Evolutionary conservation across 1,140 invertebrate species (phyloP).

Genomic region (Aphaenogaster floridana): DNA sequence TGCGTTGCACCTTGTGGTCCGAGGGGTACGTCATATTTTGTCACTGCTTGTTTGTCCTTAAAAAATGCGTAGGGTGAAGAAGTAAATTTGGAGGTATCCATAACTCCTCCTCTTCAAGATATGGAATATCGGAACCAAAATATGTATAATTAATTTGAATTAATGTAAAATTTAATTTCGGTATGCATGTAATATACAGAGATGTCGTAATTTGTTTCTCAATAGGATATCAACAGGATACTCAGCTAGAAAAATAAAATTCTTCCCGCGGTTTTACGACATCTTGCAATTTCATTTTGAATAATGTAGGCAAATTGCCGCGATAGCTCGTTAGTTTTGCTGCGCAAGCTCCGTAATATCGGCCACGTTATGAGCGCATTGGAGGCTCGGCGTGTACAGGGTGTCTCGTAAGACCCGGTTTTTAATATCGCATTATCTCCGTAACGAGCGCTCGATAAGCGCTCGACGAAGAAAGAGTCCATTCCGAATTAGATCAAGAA

Average conservation of each 20-base stretch:
- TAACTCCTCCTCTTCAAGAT: not conserved
- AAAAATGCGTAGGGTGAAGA: not conserved
- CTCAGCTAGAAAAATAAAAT: slow-evolving; percentile 18
- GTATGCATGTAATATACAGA: not conserved
- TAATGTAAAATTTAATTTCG: slow-evolving; percentile 6
- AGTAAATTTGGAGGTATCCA: not conserved
- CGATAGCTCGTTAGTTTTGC: slow-evolving; percentile 51
- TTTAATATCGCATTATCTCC: slow-evolving; percentile 61
- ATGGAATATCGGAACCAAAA: not conserved
- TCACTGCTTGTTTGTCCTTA: slow-evolving; percentile 29
- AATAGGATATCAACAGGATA: not conserved
- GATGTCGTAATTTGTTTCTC: not conserved
- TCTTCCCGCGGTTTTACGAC: slow-evolving; percentile 9
- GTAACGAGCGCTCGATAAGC: slow-evolving; percentile 53
- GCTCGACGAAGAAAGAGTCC: slow-evolving; percentile 50
- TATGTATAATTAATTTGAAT: slow-evolving; percentile 19
- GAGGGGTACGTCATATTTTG: slow-evolving; percentile 45
- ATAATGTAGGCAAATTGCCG: slow-evolving; percentile 51
- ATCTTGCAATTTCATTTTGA: slow-evolving; percentile 48
- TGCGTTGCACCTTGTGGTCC: slow-evolving; percentile 20
- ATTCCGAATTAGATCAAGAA: slow-evolving; percentile 36
- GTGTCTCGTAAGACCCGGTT: slow-evolving; percentile 54
- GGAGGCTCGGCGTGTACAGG: slow-evolving; percentile 10
- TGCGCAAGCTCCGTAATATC: slow-evolving; percentile 43
- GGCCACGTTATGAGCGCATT: slow-evolving; percentile 35